A percentile compares a stretch with the other conserved stretches of the same genome.
phyloP scores from a whole-genome alignment of 2,888 invertebrate genomes.

The Ypsolopha scabrella region DNA sequence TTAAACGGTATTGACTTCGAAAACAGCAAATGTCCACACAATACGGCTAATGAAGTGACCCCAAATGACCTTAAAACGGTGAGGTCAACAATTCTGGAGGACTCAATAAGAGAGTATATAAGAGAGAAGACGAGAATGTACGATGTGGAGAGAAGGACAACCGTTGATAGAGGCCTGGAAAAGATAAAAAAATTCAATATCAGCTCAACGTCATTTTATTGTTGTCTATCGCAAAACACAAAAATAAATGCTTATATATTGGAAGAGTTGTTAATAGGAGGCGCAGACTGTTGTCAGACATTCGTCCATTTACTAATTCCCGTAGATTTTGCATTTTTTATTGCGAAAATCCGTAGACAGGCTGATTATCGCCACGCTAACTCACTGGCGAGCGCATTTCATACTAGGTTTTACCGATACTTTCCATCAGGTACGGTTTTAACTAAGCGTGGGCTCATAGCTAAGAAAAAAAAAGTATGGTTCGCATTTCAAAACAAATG shows the following conservation, averaged over 20 bases:
- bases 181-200: background rate
- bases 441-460: no score
- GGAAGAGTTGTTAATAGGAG: background rate
- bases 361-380: no score
- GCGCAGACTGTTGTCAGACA: no score
- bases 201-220: background rate
- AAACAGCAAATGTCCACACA: constrained; percentile 7
- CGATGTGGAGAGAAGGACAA: constrained; percentile 4
- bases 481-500: no score
- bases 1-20: constrained; percentile 7
- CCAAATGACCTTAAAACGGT: constrained; percentile 2
- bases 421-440: no score
- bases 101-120: constrained; percentile 6
- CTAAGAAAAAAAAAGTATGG: no score
- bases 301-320: no score
- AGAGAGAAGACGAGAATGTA: background rate
- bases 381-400: no score
- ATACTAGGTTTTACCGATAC: no score
- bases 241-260: background rate
- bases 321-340: no score
- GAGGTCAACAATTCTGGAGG: background rate
- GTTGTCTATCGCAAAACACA: background rate
- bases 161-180: constrained; percentile 10
- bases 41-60: constrained; percentile 5
- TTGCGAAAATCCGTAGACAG: no score